A percentile compares a stretch with the other conserved stretches of the same genome.
Conservation (phyloP, 1,140 invertebrate species). For the Apis mellifera region Amel_HAv3.1 CM009934.2:2275001-2275500, state of each 20-base stretch:
- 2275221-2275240: neutral
- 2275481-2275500: too few relatives aligned
- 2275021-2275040: slow-evolving; percentile 19
- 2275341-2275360: too few relatives aligned
- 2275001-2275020: slow-evolving; percentile 42
- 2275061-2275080: slow-evolving; percentile 29
- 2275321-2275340: too few relatives aligned
- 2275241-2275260: neutral
- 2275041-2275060: slow-evolving; percentile 3
- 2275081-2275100: slow-evolving; percentile 24
- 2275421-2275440: neutral
- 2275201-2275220: too few relatives aligned
- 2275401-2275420: neutral
- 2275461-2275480: too few relatives aligned
- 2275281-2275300: too few relatives aligned
- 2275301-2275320: too few relatives aligned
- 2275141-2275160: neutral
- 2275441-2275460: too few relatives aligned
- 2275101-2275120: slow-evolving; percentile 26
- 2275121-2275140: neutral
- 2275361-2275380: neutral
- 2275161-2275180: neutral
- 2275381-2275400: neutral
- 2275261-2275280: neutral
- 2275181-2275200: neutral